Evolutionary conservation across 2,888 invertebrate genomes (phyloP).

Genomic region (Cantharis rufa): DNA sequence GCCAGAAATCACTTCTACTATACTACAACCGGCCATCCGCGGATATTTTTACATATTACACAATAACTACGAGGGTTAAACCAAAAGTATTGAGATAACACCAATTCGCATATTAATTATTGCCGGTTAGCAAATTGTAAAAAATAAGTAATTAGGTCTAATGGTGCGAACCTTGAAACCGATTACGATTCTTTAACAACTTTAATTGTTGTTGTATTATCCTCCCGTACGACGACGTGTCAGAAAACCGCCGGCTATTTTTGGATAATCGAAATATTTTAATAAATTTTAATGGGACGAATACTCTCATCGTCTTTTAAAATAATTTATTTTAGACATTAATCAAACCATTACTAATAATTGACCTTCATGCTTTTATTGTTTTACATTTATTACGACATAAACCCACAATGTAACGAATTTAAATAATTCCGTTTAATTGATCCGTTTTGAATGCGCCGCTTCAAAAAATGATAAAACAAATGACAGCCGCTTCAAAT

Average conservation of each 20-base stretch:
- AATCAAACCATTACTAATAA: neutral
- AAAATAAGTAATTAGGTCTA: neutral
- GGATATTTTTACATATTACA: neutral
- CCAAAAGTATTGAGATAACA: neutral
- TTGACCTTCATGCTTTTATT: neutral
- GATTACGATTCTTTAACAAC: neutral
- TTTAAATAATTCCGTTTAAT: neutral
- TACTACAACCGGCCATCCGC: neutral
- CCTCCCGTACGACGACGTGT: neutral
- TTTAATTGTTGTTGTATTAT: neutral
- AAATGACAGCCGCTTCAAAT: too few species aligned
- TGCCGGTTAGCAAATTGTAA: neutral
- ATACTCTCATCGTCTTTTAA: neutral
- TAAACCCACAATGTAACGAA: neutral
- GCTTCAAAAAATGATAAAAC: too few species aligned
- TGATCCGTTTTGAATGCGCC: neutral
- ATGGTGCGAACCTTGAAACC: neutral
- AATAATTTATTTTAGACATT: neutral
- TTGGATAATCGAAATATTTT: neutral
- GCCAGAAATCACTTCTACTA: neutral
- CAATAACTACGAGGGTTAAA: neutral
- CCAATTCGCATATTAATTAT: neutral
- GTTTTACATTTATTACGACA: conserved; percentile 1
- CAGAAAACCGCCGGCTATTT: neutral
- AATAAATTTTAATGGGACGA: neutral